Percentiles rank a stretch among this genome's conserved stretches.
Evolutionary conservation across 2,888 invertebrate species (phyloP).

Genomic region (Drosophila meridionalis): DNA sequence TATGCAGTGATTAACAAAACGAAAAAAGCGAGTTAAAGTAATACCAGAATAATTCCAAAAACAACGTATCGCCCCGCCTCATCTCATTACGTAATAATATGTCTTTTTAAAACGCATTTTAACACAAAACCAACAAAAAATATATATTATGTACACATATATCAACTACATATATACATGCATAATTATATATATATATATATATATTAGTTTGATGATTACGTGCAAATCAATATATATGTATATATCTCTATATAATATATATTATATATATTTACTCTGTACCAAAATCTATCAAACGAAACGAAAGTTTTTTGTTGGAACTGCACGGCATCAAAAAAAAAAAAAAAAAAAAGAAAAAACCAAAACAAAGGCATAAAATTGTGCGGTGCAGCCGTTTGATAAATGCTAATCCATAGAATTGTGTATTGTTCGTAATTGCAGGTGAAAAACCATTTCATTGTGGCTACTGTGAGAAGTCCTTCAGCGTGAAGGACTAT

Average conservation of each 20-base stretch:
- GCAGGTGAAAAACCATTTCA: slow-evolving; percentile 84
- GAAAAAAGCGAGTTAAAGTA: slow-evolving; percentile 21
- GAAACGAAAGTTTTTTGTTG: slow-evolving; percentile 62
- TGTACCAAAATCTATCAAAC: slow-evolving; percentile 70
- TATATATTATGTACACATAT: slow-evolving; percentile 51
- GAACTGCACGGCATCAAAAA: slow-evolving; percentile 67
- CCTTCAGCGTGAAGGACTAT: slow-evolving; percentile 85
- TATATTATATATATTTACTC: slow-evolving; percentile 46
- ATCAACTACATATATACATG: slow-evolving; percentile 34
- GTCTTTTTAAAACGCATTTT: slow-evolving; percentile 71
- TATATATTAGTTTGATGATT: slow-evolving; percentile 64
- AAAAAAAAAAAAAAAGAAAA: not conserved
- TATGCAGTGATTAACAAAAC: slow-evolving; percentile 12
- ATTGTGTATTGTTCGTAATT: slow-evolving; percentile 43
- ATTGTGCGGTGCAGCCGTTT: slow-evolving; percentile 28
- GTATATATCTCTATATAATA: slow-evolving; percentile 33
- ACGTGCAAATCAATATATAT: slow-evolving; percentile 67
- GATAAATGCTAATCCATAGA: slow-evolving; percentile 52
- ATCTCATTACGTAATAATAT: slow-evolving; percentile 80
- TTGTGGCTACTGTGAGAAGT: slow-evolving; percentile 83
- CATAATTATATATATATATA: slow-evolving; percentile 19
- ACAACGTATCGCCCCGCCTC: slow-evolving; percentile 78
- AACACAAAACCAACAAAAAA: slow-evolving; percentile 64
- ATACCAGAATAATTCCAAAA: slow-evolving; percentile 40
- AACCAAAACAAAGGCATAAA: slow-evolving; percentile 3